Evolutionary conservation across 2,797 vertebrate genomes (phyloP).

Genomic region (Lutra lutra): DNA sequence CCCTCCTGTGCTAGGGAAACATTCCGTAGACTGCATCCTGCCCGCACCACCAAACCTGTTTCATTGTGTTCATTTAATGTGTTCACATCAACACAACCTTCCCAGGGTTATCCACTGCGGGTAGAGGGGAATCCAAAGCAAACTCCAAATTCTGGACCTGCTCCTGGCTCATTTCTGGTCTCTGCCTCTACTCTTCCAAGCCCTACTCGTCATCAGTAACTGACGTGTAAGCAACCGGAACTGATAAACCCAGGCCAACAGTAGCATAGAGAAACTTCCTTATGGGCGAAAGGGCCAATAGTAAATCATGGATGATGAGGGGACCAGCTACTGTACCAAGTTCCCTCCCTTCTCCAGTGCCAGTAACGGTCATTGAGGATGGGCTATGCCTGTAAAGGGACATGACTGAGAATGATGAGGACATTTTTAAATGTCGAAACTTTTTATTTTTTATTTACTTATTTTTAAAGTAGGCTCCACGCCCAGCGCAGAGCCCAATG

Average conservation of each 20-base stretch:
- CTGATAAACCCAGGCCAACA: not conserved
- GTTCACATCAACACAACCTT: not conserved
- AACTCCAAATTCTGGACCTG: not conserved
- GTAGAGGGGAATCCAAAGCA: slow-evolving; percentile 9
- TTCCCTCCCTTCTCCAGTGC: not conserved
- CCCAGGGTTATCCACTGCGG: not conserved
- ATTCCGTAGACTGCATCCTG: not conserved
- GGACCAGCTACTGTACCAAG: not conserved
- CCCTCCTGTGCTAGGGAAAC: not conserved
- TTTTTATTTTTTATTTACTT: not conserved
- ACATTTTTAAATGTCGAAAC: not conserved
- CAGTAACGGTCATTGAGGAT: not conserved
- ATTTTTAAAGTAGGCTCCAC: not conserved
- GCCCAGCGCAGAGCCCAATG: not conserved
- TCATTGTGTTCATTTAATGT: not conserved
- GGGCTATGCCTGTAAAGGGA: not conserved
- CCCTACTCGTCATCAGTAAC: not conserved
- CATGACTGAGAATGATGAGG: not conserved
- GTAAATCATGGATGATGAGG: not conserved
- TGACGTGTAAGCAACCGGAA: not conserved
- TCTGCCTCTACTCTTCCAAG: not conserved
- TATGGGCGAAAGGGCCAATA: not conserved
- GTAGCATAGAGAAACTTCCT: not conserved
- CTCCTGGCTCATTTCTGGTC: not conserved
- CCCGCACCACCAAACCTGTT: not conserved